Conservation (phyloP, 2,888 invertebrate genomes). For the Mythimna loreyi region DNA sequence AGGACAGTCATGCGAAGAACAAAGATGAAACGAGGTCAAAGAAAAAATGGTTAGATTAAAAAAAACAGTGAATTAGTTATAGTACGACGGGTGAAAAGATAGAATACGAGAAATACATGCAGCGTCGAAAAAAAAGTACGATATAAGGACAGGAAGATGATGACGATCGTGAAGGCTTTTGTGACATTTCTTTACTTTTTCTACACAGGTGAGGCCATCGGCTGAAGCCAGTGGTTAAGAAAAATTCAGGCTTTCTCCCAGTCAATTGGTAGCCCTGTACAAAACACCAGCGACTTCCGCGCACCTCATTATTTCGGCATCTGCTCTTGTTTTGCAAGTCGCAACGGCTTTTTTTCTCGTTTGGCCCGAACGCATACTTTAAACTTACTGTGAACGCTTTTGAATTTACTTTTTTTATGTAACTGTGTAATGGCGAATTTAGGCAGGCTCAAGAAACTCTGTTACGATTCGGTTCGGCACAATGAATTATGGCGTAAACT, state of each 20-base stretch:
- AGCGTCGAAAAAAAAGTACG: no score
- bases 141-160: no score
- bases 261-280: conserved; percentile 30
- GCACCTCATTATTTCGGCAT: conserved; percentile 86
- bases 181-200: no score
- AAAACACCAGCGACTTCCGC: conserved; percentile 74
- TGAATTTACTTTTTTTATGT: conserved; percentile 52
- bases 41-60: no score
- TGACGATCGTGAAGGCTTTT: no score
- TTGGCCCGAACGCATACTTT: conserved; percentile 59
- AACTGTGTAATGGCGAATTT: conserved; percentile 41
- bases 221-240: no score
- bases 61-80: no score
- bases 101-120: no score
- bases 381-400: conserved; percentile 55
- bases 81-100: no score
- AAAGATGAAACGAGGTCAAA: no score
- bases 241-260: not conserved
- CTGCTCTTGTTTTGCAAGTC: conserved; percentile 81
- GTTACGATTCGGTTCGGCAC: conserved; percentile 4
- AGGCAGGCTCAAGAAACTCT: conserved; percentile 3
- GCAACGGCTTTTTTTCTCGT: conserved; percentile 63
- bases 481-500: not conserved
- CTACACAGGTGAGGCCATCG: no score
- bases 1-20: no score